Base-by-base conservation (phyloP, 2,888 invertebrate genomes). In the Sminthurides aquaticus region DNA sequence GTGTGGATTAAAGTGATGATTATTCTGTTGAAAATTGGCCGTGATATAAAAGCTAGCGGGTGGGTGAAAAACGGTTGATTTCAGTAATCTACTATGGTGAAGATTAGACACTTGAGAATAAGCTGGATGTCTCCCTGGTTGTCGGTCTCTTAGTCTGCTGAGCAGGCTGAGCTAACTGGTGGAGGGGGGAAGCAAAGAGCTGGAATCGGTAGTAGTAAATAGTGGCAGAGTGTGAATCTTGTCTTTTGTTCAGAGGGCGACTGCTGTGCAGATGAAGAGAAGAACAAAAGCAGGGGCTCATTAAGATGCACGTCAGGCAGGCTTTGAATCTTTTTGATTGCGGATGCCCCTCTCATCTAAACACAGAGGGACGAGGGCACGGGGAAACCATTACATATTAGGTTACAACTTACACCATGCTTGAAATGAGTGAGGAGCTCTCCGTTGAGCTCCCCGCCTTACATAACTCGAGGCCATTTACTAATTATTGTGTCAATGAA, bases 401-500 rank as follows among this genome's bases (percentile, higher is more conserved):
- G 49, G 52, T 49, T 27, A 49, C 62, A 48, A 43, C 29, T 60
- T 57, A 25, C 59, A 49, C 29, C 49, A 48, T 27, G 22, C n/a
- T 49, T 26, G 18, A 55, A 26, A 56, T 24, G 56, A 55, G 34
- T 29, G 26, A 29, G n/a, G 18, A 18, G 22, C 24, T 49, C 2
- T 24, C 29, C 52, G 27, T 22, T 54, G 22, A 54, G n/a, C n/a
- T 34, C 43, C 43, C 8, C 5, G 43, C 64, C 52, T 63, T 65
- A 64, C 65, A 66, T 57, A 66, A 67, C 72, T 70, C 60, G 64
- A 68, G 70, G 68, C 69, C 48, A 64, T 68, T 68, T 66, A 70
- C 72, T 72, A 72, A 72, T 72, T 72, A 71, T 71, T 70, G 67
- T 68, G 69, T 72, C 72, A 71, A 70, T 72, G 72, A 69, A 60